Conservation (phyloP, 1,140 invertebrate species). For the Drosophila subobscura region DNA sequence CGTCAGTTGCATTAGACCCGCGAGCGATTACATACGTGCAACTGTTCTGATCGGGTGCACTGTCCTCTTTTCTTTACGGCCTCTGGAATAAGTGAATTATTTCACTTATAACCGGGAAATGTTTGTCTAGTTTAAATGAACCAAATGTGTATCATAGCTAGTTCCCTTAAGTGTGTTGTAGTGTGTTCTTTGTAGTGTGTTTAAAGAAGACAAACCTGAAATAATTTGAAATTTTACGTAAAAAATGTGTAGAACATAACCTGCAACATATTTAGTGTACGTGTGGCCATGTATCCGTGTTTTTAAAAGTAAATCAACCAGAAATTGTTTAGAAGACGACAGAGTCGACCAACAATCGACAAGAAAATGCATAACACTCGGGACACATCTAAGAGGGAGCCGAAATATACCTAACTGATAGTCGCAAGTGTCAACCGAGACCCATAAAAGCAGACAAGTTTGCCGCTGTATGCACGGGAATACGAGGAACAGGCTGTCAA, state of each 20-base stretch:
- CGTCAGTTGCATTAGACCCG: slow-evolving; percentile 70
- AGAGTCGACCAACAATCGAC: slow-evolving; percentile 36
- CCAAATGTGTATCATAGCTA: slow-evolving; percentile 12
- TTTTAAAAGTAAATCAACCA: slow-evolving; percentile 32
- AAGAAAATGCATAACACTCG: slow-evolving; percentile 19
- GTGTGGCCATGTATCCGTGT: slow-evolving; percentile 12
- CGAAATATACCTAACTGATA: slow-evolving; percentile 53
- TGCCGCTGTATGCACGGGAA: slow-evolving; percentile 5
- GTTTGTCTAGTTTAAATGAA: slow-evolving; percentile 24
- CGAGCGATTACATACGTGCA: slow-evolving; percentile 65
- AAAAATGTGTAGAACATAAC: slow-evolving; percentile 64
- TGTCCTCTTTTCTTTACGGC: slow-evolving; percentile 17
- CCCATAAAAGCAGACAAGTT: slow-evolving; percentile 35
- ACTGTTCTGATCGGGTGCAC: slow-evolving; percentile 61
- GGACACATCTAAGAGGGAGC: slow-evolving; percentile 15
- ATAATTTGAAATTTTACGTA: slow-evolving; percentile 65
- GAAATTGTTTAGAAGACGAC: slow-evolving; percentile 22
- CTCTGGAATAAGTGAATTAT: slow-evolving; percentile 9
- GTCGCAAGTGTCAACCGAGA: slow-evolving; percentile 53
- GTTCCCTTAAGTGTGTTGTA: slow-evolving; percentile 38
- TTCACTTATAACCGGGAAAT: slow-evolving; percentile 35
- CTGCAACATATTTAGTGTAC: slow-evolving; percentile 45
- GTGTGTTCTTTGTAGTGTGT: slow-evolving; percentile 6
- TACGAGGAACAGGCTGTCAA: slow-evolving; percentile 39
- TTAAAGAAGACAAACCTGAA: slow-evolving; percentile 26